Evolutionary conservation across 2,113 vertebrate genomes (phyloP).

Genomic region (Scartelaos histophorus): DNA sequence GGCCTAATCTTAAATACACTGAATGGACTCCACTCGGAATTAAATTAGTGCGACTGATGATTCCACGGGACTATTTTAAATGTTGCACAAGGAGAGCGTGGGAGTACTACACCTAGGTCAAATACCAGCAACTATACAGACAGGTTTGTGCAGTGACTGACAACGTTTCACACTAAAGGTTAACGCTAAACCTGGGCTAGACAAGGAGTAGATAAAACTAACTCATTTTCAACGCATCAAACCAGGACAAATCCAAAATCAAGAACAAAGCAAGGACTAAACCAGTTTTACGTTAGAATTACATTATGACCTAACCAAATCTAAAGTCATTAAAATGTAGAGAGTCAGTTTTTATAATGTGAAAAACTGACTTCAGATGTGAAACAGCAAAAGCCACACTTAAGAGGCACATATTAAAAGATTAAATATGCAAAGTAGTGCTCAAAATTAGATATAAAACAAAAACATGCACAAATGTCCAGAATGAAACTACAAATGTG

Average conservation of each 20-base stretch:
- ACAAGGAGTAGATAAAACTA: no score
- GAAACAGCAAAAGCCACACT: no score
- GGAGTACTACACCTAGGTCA: slow-evolving; percentile 12
- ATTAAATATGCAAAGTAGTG: background rate
- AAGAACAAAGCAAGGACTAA: no score
- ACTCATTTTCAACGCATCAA: background rate
- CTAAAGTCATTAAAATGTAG: no score
- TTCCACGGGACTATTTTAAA: slow-evolving; percentile 31
- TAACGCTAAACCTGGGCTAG: background rate
- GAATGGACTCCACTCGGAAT: slow-evolving; percentile 35
- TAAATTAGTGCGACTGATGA: slow-evolving; percentile 43
- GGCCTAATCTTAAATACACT: slow-evolving; percentile 42
- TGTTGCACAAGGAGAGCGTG: background rate
- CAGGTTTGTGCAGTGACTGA: background rate
- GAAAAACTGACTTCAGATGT: no score
- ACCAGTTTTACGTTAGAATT: no score
- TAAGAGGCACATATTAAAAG: no score
- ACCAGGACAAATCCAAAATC: background rate
- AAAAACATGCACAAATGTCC: background rate
- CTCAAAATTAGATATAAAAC: no score
- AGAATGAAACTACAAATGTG: background rate
- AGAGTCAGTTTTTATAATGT: no score
- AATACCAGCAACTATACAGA: background rate
- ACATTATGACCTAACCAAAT: no score
- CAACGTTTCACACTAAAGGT: background rate